Base-by-base conservation (phyloP, 2,113 vertebrate species). In the Macrotus californicus region DNA sequence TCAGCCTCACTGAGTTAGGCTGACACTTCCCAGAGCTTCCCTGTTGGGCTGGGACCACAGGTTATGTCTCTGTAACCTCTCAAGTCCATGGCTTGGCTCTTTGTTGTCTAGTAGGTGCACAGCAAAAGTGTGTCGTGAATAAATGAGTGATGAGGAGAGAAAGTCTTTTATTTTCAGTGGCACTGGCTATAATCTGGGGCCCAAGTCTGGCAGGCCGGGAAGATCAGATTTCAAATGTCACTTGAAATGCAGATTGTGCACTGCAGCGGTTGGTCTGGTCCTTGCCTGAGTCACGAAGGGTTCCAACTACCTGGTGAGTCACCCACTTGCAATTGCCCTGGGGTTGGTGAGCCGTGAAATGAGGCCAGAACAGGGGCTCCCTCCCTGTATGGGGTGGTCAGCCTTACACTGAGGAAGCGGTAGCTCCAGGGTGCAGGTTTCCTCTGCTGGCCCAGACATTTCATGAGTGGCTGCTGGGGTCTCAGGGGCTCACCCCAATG, bases 111-210 rank as follows among this genome's bases (percentile, higher is more conserved):
- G 52, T 34, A 77, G 91, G 15, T 54, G 1, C 18, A 46, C 36
- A 41, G 87, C 46, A 43, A 43, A 46, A 16, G 22, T 11, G n/a
- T 13, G 6, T 75, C 26, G 4, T n/a, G 39, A 66, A 36, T 50
- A 93, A 80, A 46, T 2, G 7, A 89, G 5, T 8, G 41, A 89
- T 8, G 41, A 89, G 54, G 61, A 75, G 56, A 84, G 76, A 46
- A 79, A 64, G 77, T 9, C 13, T 87, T 92, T 81, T 46, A 34
- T 34, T n/a, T 95, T 83, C 66, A 83, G 84, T 66, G 26, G 46
- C 34, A 66, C 41, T 24, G 6, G 41, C 54, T 80, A 2, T 67
- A 46, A 72, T 88, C 43, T 85, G 66, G 91, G n/a, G 34, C 22
- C 3, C 43, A 73, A 72, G 29, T 19, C 41, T 75, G 85, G 67